Percentiles rank a stretch among this genome's conserved stretches.
Conservation (phyloP, 2,113 vertebrate species). For the Onychorhynchus coronatus region DNA sequence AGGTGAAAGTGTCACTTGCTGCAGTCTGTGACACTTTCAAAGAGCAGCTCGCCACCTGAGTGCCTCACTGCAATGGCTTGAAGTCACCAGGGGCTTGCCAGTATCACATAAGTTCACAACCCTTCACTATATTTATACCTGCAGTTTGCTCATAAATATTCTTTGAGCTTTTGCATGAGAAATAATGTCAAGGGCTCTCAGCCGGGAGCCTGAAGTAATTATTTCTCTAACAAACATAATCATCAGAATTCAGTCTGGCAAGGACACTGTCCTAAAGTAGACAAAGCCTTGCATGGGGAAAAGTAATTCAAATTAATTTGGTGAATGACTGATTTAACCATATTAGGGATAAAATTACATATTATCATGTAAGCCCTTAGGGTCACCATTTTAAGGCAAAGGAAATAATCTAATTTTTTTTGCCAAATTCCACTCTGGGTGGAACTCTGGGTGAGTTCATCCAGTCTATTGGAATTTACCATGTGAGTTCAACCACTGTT, state of each 20-base stretch:
- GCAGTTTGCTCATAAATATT: background rate
- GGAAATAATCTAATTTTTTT: background rate
- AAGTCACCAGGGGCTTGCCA: background rate
- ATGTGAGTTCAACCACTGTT: background rate
- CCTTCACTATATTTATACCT: background rate
- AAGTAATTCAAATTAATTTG: background rate
- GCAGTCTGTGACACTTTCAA: background rate
- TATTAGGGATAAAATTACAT: background rate
- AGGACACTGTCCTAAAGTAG: background rate
- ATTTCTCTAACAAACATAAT: background rate
- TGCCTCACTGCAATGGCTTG: accelerated
- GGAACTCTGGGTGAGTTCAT: background rate
- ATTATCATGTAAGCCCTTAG: background rate
- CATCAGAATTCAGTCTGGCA: background rate
- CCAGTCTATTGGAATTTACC: background rate
- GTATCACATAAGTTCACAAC: accelerated
- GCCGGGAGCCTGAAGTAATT: background rate
- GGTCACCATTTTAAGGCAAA: background rate
- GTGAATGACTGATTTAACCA: background rate
- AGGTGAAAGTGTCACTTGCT: background rate
- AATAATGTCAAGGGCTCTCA: accelerated
- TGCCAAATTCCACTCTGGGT: background rate
- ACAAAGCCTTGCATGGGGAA: background rate
- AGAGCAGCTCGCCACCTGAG: background rate
- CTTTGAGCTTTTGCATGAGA: background rate